Base-by-base conservation (phyloP, 2,888 invertebrate species). In the Acholoe squamosa region DNA sequence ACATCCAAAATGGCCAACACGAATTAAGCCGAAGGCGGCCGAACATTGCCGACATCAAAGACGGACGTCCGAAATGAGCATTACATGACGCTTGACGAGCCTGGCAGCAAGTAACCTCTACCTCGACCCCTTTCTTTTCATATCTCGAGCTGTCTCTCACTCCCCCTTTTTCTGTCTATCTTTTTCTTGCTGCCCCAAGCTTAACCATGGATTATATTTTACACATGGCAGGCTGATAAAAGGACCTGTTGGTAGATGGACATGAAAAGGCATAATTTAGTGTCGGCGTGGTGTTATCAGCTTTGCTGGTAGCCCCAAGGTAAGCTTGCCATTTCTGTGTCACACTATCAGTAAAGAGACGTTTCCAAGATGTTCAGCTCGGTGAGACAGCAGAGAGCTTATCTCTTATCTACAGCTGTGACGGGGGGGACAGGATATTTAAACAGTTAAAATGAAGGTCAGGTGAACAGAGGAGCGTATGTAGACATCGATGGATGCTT, bases 171-270 rank as follows among this genome's bases (percentile, higher is more conserved):
- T 25, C 61, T 25, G 25, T 25, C 61, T 25, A 61, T 25, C 61
- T 25, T n/a, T 5, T 25, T 25, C 61, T 61, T 5, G 76, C 16
- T 25, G 76, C 80, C 19, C 80, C 80, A 3, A 80, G n/a, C 80
- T 80, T 34, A 34, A 19, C 43, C 34, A 80, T 80, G 80, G 80
- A 80, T 80, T 80, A 80, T 80, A 80, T 80, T 80, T 80, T 80
- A 80, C 34, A 80, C 80, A 80, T 80, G 80, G 33, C n/a, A 80
- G 33, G 80, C 31, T 43, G 80, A 80, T 80, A 34, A 80, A 80
- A 80, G 80, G 80, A 33, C 34, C n/a, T 22, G 22, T 7, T 33
- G 22, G 34, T 33, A 33, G 34, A 80, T 80, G 33, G 16, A 5
- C 80, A 34, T 34, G 33, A 34, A 80, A 77, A 80, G 80, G 80